Evolutionary conservation across 2,797 vertebrate genomes (phyloP).

Genomic region (Epinephelus coioides): DNA sequence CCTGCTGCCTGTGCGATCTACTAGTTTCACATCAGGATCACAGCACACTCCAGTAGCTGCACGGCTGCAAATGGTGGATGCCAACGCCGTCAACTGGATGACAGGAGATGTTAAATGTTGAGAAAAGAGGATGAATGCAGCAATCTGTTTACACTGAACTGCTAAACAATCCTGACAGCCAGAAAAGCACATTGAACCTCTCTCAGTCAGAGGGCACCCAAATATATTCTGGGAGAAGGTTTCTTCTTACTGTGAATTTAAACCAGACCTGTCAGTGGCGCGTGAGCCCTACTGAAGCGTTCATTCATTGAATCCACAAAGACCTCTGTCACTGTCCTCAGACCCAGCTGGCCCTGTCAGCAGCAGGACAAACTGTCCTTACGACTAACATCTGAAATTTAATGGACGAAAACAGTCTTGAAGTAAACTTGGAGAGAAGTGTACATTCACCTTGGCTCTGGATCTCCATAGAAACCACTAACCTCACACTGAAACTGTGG

Average conservation of each 20-base stretch:
- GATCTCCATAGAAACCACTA: neutral
- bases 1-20: neutral
- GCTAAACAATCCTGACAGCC: constrained; percentile 55
- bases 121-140: constrained; percentile 33
- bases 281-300: neutral
- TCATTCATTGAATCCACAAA: constrained; percentile 19
- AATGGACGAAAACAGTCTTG: neutral
- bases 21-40: constrained; percentile 20
- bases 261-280: constrained; percentile 16
- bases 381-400: neutral
- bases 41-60: constrained; percentile 28
- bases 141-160: constrained; percentile 47
- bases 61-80: constrained; percentile 28
- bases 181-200: constrained; percentile 43
- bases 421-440: neutral
- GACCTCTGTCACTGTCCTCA: constrained; percentile 5
- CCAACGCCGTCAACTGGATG: constrained; percentile 49
- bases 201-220: constrained; percentile 17
- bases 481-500: neutral
- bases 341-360: constrained; percentile 2
- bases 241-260: constrained; percentile 39
- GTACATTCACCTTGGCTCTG: neutral
- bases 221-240: constrained; percentile 25
- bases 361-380: neutral
- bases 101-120: constrained; percentile 56